Percentiles rank a stretch among this genome's conserved stretches.
These are phyloP conservation scores for Rhorus exstirpatorius DNA, from an alignment of 2,888 invertebrate species.

Conservation along the genomic window DNA sequence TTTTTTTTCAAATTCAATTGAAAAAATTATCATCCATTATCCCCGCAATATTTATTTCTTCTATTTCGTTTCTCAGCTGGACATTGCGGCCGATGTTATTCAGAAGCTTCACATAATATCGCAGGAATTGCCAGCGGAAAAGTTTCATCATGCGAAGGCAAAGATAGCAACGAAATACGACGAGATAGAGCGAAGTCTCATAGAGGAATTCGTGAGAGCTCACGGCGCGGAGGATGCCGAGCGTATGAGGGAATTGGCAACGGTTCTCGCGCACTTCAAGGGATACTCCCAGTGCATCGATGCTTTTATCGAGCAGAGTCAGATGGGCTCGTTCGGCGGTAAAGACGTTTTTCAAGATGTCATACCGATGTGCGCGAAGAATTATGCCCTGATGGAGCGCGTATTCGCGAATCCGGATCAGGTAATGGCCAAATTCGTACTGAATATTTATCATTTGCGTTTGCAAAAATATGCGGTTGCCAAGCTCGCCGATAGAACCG, in stretches of 20 bases:
- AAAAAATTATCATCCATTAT: neutral
- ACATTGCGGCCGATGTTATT: constrained; percentile 98
- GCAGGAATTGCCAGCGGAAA: constrained; percentile 96
- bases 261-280: constrained; percentile 97
- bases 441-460: constrained; percentile 97
- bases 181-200: constrained; percentile 95
- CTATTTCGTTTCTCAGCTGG: constrained; percentile 88
- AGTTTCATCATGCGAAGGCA: constrained; percentile 94
- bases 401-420: constrained; percentile 98
- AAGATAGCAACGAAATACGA: constrained; percentile 96
- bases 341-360: constrained; percentile 97
- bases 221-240: constrained; percentile 94
- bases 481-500: constrained; percentile 92
- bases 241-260: constrained; percentile 97
- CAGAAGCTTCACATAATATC: constrained; percentile 98
- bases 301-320: constrained; percentile 98
- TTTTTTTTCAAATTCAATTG: neutral
- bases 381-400: constrained; percentile 93
- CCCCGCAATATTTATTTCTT: neutral
- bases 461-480: constrained; percentile 94
- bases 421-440: constrained; percentile 98
- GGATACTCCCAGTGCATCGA: constrained; percentile 98
- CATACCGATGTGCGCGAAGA: constrained; percentile 95
- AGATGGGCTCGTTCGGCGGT: constrained; percentile 94
- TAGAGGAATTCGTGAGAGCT: constrained; percentile 97